Percentiles rank a stretch among this genome's conserved stretches.
These are phyloP conservation scores for Lepidurus apus DNA, from an alignment of 1,140 invertebrate genomes.

Conservation along the genomic window DNA sequence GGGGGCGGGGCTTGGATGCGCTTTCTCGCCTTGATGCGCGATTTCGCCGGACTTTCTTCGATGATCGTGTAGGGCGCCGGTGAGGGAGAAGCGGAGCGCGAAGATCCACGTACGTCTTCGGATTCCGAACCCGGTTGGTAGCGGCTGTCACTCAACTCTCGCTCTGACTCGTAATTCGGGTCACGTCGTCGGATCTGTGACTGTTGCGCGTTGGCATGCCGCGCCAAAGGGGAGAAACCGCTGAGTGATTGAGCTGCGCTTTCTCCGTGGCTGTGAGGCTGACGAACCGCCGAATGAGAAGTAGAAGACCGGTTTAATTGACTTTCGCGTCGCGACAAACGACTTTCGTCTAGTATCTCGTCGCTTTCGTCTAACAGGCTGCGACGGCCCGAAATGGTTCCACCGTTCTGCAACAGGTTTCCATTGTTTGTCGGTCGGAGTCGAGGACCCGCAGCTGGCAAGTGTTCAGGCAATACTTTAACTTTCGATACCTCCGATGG, in stretches of 20 bases:
- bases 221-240: background rate
- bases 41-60: slow-evolving; percentile 23
- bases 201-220: background rate
- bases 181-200: background rate
- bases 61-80: slow-evolving; percentile 11
- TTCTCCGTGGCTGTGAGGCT: background rate
- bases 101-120: slow-evolving; percentile 24
- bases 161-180: background rate
- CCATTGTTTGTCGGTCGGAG: slow-evolving; percentile 25
- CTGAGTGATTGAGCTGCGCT: background rate
- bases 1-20: slow-evolving; percentile 19
- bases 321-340: slow-evolving; percentile 11
- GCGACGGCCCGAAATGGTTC: slow-evolving; percentile 27
- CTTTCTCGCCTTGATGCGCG: slow-evolving; percentile 9
- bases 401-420: slow-evolving; percentile 27
- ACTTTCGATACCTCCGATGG: slow-evolving; percentile 3
- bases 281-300: background rate
- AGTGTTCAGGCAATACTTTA: slow-evolving; percentile 27
- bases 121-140: background rate
- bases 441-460: slow-evolving; percentile 15
- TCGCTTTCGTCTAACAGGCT: background rate
- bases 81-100: background rate
- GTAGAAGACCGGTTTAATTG: background rate
- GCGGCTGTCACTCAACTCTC: background rate
- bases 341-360: background rate